Evolutionary conservation across 2,797 vertebrate genomes (phyloP), one percentile per base, ranked within the genome.

Genomic region (Myripristis jacobus): DNA sequence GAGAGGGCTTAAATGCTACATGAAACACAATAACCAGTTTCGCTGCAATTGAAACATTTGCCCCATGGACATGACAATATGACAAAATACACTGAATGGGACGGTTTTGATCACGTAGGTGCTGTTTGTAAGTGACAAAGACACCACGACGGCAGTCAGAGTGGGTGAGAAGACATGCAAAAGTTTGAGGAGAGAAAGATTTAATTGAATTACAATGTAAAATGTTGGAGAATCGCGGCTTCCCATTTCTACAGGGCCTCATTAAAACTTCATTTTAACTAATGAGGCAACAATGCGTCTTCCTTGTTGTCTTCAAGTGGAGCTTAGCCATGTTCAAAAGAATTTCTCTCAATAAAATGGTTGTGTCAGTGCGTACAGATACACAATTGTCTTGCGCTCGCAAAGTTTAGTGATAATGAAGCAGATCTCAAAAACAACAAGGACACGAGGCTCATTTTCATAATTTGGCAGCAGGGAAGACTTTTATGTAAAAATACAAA

Each of bases 61-160:
- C 65, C 73, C 27, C 16, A 52, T 41, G 66, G 59, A 79, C 25
- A 27, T 66, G 21, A 25, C 22, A 47, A 74, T 46, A 54, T 52
- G 73, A 68, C 75, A 65, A 64, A 31, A 61, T 56, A 59, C 12
- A 75, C 80, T 58, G 56, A 38, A 82, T 55, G 73, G 4, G 48
- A 53, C 19, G 1, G 1, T 24, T 79, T 67, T 79, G 51, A 85
- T 78, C 52, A 47, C 22, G 66, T 27, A 61, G n/a, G 52, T 73
- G 54, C 53, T 65, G 68, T 74, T 70, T 84, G 60, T 41, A 52
- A 60, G 29, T 65, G 72, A 81, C 80, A 59, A 73, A 80, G 66
- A 73, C 15, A 19, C 31, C 63, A 69, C 65, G n/a, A 44, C 10
- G 11, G 27, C 25, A 60, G 63, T 64, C 62, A 64, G 60, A 47